A percentile compares a stretch with the other conserved stretches of the same genome.
phyloP scores from a whole-genome alignment of 2,113 vertebrate genomes.

The Cygnus buccinator region DNA sequence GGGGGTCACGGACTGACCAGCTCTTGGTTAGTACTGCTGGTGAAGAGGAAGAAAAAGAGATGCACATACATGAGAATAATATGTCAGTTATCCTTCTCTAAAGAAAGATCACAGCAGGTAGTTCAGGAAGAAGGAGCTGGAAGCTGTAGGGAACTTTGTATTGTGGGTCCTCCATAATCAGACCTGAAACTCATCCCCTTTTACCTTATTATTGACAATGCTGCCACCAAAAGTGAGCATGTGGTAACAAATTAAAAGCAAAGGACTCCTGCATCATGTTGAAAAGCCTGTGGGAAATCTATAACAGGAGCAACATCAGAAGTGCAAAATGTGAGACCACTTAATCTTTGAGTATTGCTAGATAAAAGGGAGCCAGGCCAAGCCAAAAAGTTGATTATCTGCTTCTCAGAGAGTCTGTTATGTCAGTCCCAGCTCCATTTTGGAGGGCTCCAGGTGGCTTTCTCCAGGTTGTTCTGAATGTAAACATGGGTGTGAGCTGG shows the following conservation, averaged over 20 bases:
- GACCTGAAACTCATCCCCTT: not conserved
- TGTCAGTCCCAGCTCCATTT: not conserved
- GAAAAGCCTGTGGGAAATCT: not conserved
- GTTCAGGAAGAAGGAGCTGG: not conserved
- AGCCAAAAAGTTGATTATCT: not conserved
- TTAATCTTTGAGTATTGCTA: not conserved
- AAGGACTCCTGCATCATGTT: not conserved
- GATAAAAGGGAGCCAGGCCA: not conserved
- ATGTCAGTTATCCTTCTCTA: not conserved
- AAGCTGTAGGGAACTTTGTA: not conserved
- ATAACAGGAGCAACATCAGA: not conserved
- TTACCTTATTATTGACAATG: not conserved
- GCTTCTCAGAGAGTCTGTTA: not conserved
- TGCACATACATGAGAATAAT: rapidly evolving
- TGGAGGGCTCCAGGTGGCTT: not conserved
- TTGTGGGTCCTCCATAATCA: not conserved
- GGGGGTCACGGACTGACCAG: not conserved
- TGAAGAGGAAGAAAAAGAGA: not conserved
- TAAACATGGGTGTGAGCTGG: not conserved
- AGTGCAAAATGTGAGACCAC: not conserved
- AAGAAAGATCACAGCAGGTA: not conserved
- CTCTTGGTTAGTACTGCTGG: not conserved
- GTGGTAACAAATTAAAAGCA: rapidly evolving
- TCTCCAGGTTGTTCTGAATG: not conserved
- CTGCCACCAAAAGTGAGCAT: not conserved